Conservation (phyloP, 2,113 vertebrate species). For the Oostethus manadensis region DNA sequence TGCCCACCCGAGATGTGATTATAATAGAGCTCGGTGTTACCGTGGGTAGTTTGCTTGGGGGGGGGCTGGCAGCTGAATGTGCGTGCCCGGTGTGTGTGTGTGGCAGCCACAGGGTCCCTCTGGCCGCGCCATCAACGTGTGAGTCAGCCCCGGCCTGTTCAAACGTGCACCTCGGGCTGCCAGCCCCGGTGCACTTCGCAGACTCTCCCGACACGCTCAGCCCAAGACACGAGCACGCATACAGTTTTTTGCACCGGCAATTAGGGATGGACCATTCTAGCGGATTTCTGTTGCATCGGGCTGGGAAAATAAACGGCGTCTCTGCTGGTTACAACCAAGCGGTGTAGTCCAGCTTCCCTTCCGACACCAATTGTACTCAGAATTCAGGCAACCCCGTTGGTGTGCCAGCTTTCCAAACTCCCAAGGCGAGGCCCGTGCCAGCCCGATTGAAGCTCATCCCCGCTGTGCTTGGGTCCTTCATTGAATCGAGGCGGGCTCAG, state of each 20-base stretch:
- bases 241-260: not conserved
- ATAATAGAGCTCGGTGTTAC: constrained; percentile 60
- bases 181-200: constrained; percentile 54
- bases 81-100: constrained; percentile 31
- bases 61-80: constrained; percentile 52
- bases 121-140: constrained; percentile 67
- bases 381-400: not conserved
- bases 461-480: constrained; percentile 34
- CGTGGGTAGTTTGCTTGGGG: constrained; percentile 46
- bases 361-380: not conserved
- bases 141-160: constrained; percentile 70
- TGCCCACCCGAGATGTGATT: constrained; percentile 66
- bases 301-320: too few species aligned
- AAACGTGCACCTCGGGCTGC: constrained; percentile 68
- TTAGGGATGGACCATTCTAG: not conserved
- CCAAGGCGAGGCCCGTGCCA: not conserved
- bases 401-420: not conserved
- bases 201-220: constrained; percentile 15
- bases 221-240: not conserved
- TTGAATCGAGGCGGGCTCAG: constrained; percentile 59
- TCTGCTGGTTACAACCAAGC: too few species aligned
- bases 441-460: not conserved
- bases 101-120: constrained; percentile 57
- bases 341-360: not conserved
- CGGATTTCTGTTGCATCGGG: not conserved